These are phyloP conservation scores for Mus spicilegus DNA, from an alignment of 2,113 vertebrate genomes.

Conservation along the genomic window DNA sequence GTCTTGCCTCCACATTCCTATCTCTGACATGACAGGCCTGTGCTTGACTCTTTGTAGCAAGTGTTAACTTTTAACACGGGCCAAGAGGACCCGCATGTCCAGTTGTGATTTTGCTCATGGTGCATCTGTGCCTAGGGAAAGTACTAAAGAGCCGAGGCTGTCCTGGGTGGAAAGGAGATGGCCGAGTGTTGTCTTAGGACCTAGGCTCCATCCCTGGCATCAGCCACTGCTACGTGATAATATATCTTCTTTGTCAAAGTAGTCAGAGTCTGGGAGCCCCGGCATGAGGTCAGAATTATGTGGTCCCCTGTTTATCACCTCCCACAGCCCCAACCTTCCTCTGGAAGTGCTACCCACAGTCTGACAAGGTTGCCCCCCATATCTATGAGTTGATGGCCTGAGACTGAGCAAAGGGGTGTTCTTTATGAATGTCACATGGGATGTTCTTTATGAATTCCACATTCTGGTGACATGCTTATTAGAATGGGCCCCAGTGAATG, in stretches of 20 bases:
- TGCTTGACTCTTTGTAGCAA: accelerated
- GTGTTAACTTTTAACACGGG: neutral
- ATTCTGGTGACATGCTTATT: neutral
- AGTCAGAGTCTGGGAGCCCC: neutral
- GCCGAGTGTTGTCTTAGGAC: neutral
- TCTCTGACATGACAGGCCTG: neutral
- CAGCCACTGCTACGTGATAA: neutral
- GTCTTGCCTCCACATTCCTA: neutral
- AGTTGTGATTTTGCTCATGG: neutral
- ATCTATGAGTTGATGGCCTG: neutral
- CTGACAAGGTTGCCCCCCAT: neutral
- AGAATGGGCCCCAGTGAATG: neutral
- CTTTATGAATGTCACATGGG: too few relatives aligned
- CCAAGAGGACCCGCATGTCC: neutral
- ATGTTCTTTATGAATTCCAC: too few relatives aligned
- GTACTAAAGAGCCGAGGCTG: neutral
- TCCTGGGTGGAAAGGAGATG: neutral
- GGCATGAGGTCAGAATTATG: neutral
- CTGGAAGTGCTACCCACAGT: neutral
- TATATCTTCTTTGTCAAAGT: neutral
- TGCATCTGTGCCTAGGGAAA: neutral
- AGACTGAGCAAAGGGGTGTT: neutral
- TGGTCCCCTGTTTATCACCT: neutral
- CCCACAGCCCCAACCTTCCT: neutral
- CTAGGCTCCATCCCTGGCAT: neutral